A percentile compares a stretch with the other conserved stretches of the same genome.
Evolutionary conservation across 2,113 vertebrate genomes (phyloP).

Genomic region (Chascanopsetta lugubris): DNA sequence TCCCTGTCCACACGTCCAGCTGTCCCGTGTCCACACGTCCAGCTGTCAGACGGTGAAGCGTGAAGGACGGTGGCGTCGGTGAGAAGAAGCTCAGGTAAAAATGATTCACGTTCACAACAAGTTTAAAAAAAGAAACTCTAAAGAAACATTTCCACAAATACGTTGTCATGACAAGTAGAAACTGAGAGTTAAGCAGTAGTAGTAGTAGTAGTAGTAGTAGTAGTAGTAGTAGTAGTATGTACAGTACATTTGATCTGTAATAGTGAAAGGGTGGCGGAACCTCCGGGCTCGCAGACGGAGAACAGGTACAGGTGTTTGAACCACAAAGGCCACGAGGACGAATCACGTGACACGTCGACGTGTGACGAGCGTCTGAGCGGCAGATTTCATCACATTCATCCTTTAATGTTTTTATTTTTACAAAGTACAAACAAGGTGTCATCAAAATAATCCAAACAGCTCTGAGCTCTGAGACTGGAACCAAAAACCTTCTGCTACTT

Average conservation of each 20-base stretch:
- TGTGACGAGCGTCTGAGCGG: background rate
- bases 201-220: too few species aligned
- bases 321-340: constrained; percentile 38
- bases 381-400: constrained; percentile 1
- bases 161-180: constrained; percentile 63
- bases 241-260: constrained; percentile 63
- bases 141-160: constrained; percentile 63
- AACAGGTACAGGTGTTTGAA: constrained; percentile 27
- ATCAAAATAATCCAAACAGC: constrained; percentile 12
- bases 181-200: constrained; percentile 53
- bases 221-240: constrained; percentile 62
- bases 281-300: background rate
- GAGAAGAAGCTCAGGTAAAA: constrained; percentile 49
- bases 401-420: background rate
- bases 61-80: background rate
- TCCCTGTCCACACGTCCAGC: background rate
- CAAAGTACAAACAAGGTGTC: constrained; percentile 13
- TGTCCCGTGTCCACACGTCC: background rate
- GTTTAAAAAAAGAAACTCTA: constrained; percentile 53
- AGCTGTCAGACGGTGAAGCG: background rate
- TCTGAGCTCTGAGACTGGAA: too few species aligned
- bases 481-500: too few species aligned
- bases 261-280: constrained; percentile 21
- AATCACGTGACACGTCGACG: constrained; percentile 14
- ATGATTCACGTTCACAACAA: constrained; percentile 61